phyloP scores from a whole-genome alignment of 2,797 vertebrate species.

The Gallinago solitaria region DNA sequence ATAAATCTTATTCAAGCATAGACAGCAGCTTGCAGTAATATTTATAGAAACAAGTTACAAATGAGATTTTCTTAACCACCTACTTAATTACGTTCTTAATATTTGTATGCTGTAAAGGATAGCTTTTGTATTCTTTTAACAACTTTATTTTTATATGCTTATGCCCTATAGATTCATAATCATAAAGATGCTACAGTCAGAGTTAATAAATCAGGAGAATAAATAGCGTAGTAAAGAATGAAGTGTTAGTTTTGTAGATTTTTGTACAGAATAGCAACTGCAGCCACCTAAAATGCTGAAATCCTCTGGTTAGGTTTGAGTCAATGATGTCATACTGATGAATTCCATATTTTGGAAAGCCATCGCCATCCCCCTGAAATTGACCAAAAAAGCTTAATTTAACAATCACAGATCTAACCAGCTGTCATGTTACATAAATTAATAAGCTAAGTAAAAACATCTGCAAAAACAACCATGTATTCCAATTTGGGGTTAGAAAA shows the following conservation, averaged over 20 bases:
- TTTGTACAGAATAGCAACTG: not conserved
- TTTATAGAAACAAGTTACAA: not conserved
- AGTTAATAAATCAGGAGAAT: not conserved
- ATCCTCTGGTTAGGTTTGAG: not conserved
- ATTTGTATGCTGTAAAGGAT: not conserved
- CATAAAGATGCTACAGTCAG: not conserved
- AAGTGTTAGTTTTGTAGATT: not conserved
- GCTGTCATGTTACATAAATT: not conserved
- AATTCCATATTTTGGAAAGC: not conserved
- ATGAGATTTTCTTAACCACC: not conserved
- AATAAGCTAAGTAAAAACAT: not conserved
- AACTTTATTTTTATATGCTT: not conserved
- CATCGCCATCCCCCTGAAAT: not conserved
- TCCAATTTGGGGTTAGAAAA: not conserved
- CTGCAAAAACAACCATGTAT: not conserved
- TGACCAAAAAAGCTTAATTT: not conserved
- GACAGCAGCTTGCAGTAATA: not conserved
- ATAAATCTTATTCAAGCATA: not conserved
- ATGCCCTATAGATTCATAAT: not conserved
- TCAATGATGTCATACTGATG: not conserved
- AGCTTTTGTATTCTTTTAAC: not conserved
- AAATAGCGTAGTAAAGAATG: not conserved
- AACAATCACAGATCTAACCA: not conserved
- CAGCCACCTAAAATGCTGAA: not conserved
- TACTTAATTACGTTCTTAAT: not conserved